phyloP scores from a whole-genome alignment of 2,888 invertebrate genomes.

The Leptinotarsa haldemani region DNA sequence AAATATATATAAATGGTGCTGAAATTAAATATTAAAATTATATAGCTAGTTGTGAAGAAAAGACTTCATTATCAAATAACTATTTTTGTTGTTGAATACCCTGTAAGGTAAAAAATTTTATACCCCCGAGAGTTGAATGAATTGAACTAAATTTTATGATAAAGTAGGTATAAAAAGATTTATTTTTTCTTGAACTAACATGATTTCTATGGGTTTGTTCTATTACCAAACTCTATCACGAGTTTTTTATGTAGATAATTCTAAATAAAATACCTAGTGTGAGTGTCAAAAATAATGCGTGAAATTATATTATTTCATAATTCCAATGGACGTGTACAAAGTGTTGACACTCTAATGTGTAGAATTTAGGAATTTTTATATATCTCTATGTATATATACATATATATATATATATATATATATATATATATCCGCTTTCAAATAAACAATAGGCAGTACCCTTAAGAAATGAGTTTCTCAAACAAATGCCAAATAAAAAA shows the following conservation, averaged over 20 bases:
- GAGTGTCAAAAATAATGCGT: conserved; percentile 41
- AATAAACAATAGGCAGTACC: conserved; percentile 9
- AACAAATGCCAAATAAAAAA: conserved; percentile 7
- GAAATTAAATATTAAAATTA: conserved; percentile 11
- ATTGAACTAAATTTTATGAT: conserved; percentile 39
- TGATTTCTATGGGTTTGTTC: conserved; percentile 26
- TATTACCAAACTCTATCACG: conserved; percentile 46
- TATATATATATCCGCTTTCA: conserved; percentile 18
- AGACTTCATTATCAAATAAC: conserved; percentile 24
- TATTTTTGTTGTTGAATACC: conserved; percentile 38
- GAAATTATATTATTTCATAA: conserved; percentile 31
- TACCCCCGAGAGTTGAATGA: conserved; percentile 30
- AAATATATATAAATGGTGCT: conserved; percentile 19
- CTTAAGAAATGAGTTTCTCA: not conserved
- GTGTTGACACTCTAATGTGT: conserved; percentile 30
- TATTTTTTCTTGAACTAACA: conserved; percentile 24
- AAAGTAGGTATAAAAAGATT: conserved; percentile 22
- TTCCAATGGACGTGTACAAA: conserved; percentile 34
- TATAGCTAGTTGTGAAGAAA: conserved; percentile 7
- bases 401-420: no score
- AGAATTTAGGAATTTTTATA: not conserved
- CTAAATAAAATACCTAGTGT: conserved; percentile 49
- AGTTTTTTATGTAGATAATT: conserved; percentile 51
- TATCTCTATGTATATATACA: not conserved
- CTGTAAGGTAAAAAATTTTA: conserved; percentile 30